Base-by-base conservation (phyloP, 2,888 invertebrate species). In the Herminia tarsipennalis region DNA sequence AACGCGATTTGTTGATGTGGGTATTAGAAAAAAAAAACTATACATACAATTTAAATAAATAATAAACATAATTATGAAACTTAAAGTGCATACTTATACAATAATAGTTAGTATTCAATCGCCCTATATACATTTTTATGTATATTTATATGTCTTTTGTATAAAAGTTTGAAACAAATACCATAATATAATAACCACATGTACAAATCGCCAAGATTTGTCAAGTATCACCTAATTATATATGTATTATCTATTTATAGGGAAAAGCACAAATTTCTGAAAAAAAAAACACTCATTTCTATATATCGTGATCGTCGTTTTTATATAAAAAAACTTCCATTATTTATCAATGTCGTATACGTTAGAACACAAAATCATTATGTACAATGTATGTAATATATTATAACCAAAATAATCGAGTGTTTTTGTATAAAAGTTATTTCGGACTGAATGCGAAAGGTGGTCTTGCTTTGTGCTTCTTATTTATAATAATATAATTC, bases 191-290 rank as follows among this genome's bases (percentile, higher is more conserved):
- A 5, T 18, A 5, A 9, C 10, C 29, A 35, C 27, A 27, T 42
- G 33, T 50, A 32, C 20, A 36, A 44, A 51, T 48, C 50, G 29
- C 33, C 36, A 41, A 53, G 49, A 50, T 63, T 39, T 30, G 38
- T 36, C 25, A 32, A 42, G 3, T 56, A 49, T 55, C 30, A 45
- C 32, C 44, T 58, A 45, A 55, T n/a, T 62, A 56, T 51, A 28
- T 56, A 51, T 56, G 47, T 59, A 56, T 40, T 44, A 57, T 61
- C 49, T 56, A 61, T 54, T 60, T 56, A 70, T 79, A 78, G 71
- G 67, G 46, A 64, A 70, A 77, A 74, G 88, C 88, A 89, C 88
- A 88, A 88, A 88, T 75, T 80, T 78, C 76, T 75, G 30, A 46
- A 54, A 51, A 59, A 58, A 71, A 62, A 39, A 73, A 77, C 80